Percentiles rank a stretch among this genome's conserved stretches.
phyloP scores from a whole-genome alignment of 2,888 invertebrate genomes.

The Nebria salina region DNA sequence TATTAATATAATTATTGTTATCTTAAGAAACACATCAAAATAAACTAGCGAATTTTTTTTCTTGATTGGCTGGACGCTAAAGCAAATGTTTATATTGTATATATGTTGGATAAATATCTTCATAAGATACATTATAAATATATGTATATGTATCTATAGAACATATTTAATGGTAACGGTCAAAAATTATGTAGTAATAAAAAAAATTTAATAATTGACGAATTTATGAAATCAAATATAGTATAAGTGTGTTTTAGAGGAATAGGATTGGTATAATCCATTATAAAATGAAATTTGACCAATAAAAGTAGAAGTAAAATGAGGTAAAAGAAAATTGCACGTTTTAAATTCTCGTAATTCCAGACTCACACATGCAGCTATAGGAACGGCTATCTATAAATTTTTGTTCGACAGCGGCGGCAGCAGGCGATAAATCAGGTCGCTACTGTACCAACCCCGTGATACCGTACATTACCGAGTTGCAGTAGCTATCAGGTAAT shows the following conservation, averaged over 20 bases:
- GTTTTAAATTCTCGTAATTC: not conserved
- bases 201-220: too few species aligned
- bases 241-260: too few species aligned
- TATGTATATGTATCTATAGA: too few species aligned
- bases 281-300: too few species aligned
- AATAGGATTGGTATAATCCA: too few species aligned
- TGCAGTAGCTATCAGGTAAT: constrained; percentile 21
- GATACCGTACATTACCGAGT: constrained; percentile 7
- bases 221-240: too few species aligned
- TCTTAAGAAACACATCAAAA: not conserved
- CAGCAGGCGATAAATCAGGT: constrained; percentile 13
- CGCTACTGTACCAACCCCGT: constrained; percentile 14
- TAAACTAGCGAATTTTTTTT: not conserved
- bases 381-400: constrained; percentile 5
- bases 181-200: too few species aligned
- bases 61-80: not conserved
- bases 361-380: not conserved
- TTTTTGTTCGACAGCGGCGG: constrained; percentile 9
- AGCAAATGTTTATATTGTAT: not conserved
- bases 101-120: too few species aligned
- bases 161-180: too few species aligned
- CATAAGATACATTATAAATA: too few species aligned
- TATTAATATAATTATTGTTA: not conserved
- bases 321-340: not conserved
- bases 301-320: not conserved